A percentile compares a stretch with the other conserved stretches of the same genome.
Evolutionary conservation across 2,797 vertebrate genomes (phyloP).

Genomic region (Pantherophis vulpinus): DNA sequence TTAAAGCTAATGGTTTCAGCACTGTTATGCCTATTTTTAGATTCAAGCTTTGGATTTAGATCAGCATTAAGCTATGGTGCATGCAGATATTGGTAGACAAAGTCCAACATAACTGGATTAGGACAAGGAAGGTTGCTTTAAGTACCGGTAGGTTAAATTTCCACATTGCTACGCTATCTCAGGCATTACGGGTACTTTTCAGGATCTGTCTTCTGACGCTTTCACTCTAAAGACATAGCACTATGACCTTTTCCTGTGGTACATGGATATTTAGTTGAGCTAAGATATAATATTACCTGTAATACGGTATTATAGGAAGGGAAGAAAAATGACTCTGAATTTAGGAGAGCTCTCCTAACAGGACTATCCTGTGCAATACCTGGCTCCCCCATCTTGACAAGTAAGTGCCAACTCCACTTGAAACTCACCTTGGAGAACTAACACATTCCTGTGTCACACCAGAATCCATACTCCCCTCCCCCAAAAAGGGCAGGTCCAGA

Average conservation of each 20-base stretch:
- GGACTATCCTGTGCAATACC: neutral
- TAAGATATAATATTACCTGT: neutral
- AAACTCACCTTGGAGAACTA: neutral
- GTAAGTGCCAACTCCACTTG: neutral
- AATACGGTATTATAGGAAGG: neutral
- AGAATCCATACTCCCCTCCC: neutral
- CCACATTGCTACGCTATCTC: neutral
- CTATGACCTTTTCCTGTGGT: neutral
- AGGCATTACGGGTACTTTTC: neutral
- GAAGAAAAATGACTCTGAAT: neutral
- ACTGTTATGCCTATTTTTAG: neutral
- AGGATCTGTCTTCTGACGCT: neutral
- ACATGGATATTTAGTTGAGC: neutral
- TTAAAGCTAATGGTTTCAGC: neutral
- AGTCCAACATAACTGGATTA: neutral
- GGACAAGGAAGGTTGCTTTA: neutral
- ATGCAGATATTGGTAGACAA: neutral
- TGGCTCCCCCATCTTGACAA: neutral
- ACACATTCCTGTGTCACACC: neutral
- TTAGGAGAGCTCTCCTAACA: neutral
- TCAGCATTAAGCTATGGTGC: neutral
- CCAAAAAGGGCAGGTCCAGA: neutral
- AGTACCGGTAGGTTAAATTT: neutral
- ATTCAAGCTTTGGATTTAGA: neutral
- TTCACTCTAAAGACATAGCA: neutral